Conservation (phyloP, 2,888 invertebrate genomes). For the Linnaemya tessellans region DNA sequence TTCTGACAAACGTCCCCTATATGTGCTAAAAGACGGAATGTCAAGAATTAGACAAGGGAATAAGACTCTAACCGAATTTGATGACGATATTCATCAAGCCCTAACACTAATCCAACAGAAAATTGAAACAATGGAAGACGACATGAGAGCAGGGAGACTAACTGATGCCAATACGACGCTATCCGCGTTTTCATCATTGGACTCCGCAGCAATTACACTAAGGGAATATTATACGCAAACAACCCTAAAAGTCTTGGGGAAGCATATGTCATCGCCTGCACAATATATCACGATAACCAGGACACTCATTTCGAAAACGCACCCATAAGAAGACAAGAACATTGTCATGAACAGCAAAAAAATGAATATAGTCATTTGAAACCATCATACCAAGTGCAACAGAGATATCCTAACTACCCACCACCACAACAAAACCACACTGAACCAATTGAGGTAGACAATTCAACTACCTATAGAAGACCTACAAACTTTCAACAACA, state of each 20-base stretch:
- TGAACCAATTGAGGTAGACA: background rate
- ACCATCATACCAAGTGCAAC: background rate
- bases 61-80: background rate
- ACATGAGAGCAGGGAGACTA: background rate
- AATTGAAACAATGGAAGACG: background rate
- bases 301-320: background rate
- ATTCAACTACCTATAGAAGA: background rate
- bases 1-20: background rate
- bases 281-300: no score
- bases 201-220: background rate
- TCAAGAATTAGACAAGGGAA: background rate
- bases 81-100: background rate
- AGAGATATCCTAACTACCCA: background rate
- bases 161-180: background rate
- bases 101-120: background rate
- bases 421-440: background rate
- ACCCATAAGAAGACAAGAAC: background rate
- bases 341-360: background rate
- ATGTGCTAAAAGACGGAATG: background rate
- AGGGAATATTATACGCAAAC: no score
- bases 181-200: background rate
- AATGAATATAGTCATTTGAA: background rate
- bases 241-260: no score
- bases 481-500: slow-evolving; percentile 1
- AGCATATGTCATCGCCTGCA: no score